These are phyloP conservation scores for Odontesthes bonariensis DNA, from an alignment of 2,113 vertebrate species.

Conservation along the genomic window DNA sequence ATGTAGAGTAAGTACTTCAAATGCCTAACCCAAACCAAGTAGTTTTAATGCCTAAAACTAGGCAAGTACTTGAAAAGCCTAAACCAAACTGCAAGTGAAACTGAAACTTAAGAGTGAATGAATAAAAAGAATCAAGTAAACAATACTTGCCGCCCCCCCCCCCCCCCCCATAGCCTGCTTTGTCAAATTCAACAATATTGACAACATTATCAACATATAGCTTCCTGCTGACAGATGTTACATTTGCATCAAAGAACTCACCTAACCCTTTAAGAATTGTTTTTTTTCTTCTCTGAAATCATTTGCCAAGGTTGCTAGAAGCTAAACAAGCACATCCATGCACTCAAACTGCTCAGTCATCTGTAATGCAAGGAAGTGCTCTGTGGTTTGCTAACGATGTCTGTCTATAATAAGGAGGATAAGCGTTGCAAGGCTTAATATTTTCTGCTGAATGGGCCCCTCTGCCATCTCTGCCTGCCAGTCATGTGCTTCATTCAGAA, in stretches of 20 bases:
- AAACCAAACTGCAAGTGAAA: no score
- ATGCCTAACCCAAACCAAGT: no score
- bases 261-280: conserved; percentile 34
- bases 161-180: no score
- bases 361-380: conserved; percentile 45
- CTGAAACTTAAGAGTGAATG: no score
- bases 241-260: conserved; percentile 33
- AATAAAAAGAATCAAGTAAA: no score
- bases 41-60: no score
- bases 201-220: not conserved
- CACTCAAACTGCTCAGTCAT: conserved; percentile 64
- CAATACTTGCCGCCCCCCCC: no score
- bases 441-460: conserved; percentile 70
- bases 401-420: conserved; percentile 75
- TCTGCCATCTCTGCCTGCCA: conserved; percentile 29
- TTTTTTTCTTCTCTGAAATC: conserved; percentile 45
- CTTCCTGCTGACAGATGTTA: conserved; percentile 43
- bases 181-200: no score
- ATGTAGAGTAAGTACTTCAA: no score
- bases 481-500: conserved; percentile 44
- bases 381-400: conserved; percentile 69
- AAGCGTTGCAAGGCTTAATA: conserved; percentile 62
- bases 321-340: conserved; percentile 31
- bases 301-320: conserved; percentile 27
- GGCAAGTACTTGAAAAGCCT: no score